Percentiles rank a stretch among this genome's conserved stretches.
These are phyloP conservation scores for Mesochorus sp. DNA, from an alignment of 2,888 invertebrate species.

Conservation along the genomic window DNA sequence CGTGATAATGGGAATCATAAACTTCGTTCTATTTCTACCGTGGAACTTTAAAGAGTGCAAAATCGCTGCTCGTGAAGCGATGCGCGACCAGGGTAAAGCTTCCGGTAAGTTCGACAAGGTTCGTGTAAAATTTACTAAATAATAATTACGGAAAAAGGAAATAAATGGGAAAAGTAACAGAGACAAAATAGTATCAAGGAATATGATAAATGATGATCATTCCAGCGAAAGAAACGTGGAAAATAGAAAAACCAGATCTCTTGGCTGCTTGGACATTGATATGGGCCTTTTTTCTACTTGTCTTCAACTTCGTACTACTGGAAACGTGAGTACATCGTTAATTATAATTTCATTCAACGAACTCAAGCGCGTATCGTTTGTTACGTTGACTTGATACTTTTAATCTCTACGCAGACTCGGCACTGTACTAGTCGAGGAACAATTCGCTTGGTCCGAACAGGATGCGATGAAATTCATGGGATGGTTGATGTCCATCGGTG, in stretches of 20 bases:
- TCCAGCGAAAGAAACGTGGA: constrained; percentile 89
- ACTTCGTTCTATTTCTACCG: constrained; percentile 89
- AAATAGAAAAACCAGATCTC: constrained; percentile 88
- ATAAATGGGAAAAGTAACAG: not conserved
- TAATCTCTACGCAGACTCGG: constrained; percentile 84
- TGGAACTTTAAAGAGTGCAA: constrained; percentile 89
- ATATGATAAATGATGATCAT: constrained; percentile 49
- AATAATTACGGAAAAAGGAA: not conserved
- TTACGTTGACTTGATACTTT: constrained; percentile 5
- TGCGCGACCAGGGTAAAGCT: constrained; percentile 88
- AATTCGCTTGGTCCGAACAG: constrained; percentile 92
- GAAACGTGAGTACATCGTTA: constrained; percentile 87
- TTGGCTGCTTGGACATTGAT: constrained; percentile 91
- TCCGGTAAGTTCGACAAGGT: constrained; percentile 82
- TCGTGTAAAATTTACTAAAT: constrained; percentile 45
- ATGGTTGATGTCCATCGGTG: constrained; percentile 91
- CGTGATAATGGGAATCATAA: constrained; percentile 88
- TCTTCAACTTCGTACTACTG: constrained; percentile 93
- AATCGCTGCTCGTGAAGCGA: constrained; percentile 91
- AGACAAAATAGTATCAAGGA: not conserved
- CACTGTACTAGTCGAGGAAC: constrained; percentile 93
- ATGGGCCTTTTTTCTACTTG: constrained; percentile 91
- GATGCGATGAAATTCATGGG: constrained; percentile 92
- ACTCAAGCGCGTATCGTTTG: not conserved
- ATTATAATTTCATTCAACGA: not conserved